Evolutionary conservation across 1,140 invertebrate species (phyloP), one percentile per base, ranked within the genome.

Genomic region (Atta colombica): DNA sequence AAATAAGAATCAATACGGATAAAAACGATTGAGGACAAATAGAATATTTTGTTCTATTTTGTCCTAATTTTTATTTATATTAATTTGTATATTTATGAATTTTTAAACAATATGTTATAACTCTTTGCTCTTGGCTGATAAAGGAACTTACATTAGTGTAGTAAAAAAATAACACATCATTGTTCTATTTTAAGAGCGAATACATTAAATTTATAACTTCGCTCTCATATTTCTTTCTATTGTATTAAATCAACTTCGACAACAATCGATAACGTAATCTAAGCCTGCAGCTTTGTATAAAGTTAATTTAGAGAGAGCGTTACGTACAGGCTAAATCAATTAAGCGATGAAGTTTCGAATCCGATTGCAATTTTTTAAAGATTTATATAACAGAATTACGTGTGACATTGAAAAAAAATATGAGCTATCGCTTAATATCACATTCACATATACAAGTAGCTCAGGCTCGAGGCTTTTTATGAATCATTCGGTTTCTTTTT

Each of bases 401-500:
- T n/a, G 45, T 35, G 58, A 10, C 21, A 39, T 68, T 25, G 45
- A 16, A 60, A 78, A 25, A 53, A 12, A 78, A 63, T 16, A 14
- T 35, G 28, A 58, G n/a, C 65, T 45, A 68, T 75, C 55, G 53
- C 25, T 25, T 75, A 49, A 68, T 8, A 80, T 68, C 45, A 14
- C 14, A 25, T 28, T 65, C 75, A 21, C 28, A 10, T 31, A 55
- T 60, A 66, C 39, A 39, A 68, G 14, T 66, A 12, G 21, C 75
- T 35, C 71, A 14, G 6, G 18, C 12, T 35, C n/a, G 45, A 53
- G 60, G 51, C 14, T 35, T 80, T 68, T 80, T 14, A 68, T 80
- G 77, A 80, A 80, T 80, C 77, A 80, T 68, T 45, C 53, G 45
- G 63, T 12, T 78, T 51, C 21, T 51, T 28, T 60, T 31, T 49